Conservation (phyloP, 2,888 invertebrate genomes). For the Unio pictorum region DNA sequence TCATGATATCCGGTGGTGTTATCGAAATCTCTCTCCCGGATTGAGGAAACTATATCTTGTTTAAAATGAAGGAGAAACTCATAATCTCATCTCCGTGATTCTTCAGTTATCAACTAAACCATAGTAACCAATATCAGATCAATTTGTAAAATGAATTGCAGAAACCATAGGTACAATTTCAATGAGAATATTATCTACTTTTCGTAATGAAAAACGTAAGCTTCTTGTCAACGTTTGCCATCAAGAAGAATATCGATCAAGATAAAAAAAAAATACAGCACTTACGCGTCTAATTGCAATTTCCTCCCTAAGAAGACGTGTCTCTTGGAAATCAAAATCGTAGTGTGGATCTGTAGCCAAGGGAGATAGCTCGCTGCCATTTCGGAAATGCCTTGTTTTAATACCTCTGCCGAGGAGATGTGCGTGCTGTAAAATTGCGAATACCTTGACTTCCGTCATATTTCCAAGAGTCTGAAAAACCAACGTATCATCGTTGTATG, state of each 20-base stretch:
- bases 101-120: too few species aligned
- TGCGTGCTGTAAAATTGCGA: slow-evolving; percentile 45
- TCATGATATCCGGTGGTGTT: too few species aligned
- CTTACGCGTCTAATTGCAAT: slow-evolving; percentile 7
- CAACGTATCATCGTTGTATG: background rate
- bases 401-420: slow-evolving; percentile 45
- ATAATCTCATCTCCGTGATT: too few species aligned
- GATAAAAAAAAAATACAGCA: background rate
- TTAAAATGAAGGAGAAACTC: too few species aligned
- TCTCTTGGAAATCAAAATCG: slow-evolving; percentile 45
- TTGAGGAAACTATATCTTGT: too few species aligned
- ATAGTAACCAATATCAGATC: too few species aligned
- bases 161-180: too few species aligned
- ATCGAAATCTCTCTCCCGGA: too few species aligned
- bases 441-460: slow-evolving; percentile 34
- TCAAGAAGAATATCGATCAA: background rate
- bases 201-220: too few species aligned
- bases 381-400: slow-evolving; percentile 32
- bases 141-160: too few species aligned
- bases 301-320: slow-evolving; percentile 12
- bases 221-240: too few species aligned
- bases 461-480: slow-evolving; percentile 20
- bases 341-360: slow-evolving; percentile 36
- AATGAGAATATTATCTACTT: too few species aligned
- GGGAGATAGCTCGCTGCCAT: slow-evolving; percentile 33